These are phyloP conservation scores for Netta rufina DNA, from an alignment of 2,797 vertebrate species.

Conservation along the genomic window DNA sequence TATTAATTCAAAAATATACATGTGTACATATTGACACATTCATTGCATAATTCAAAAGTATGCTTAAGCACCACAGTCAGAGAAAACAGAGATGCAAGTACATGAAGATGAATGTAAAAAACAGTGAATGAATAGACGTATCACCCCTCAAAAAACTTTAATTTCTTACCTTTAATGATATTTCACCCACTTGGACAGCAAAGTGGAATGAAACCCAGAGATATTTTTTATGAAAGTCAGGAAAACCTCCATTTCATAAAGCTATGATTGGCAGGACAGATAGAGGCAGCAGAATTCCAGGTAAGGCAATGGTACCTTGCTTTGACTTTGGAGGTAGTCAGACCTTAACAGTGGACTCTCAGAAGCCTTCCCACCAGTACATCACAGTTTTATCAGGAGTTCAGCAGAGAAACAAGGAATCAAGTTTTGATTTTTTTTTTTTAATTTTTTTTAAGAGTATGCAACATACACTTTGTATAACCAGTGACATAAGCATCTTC, in stretches of 20 bases:
- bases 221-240: background rate
- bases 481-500: background rate
- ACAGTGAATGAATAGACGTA: fast-evolving
- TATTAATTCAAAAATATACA: background rate
- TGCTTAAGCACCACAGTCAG: too few species aligned
- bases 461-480: background rate
- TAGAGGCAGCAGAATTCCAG: background rate
- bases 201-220: background rate
- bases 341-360: background rate
- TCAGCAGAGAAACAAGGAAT: background rate
- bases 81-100: background rate
- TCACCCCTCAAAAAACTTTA: background rate
- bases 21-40: too few species aligned
- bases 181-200: background rate
- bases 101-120: background rate
- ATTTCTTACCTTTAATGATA: background rate
- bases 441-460: background rate
- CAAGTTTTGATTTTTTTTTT: background rate
- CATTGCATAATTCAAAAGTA: background rate
- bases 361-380: background rate
- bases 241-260: background rate
- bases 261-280: background rate
- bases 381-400: background rate
- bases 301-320: background rate
- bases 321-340: background rate